A percentile compares a stretch with the other conserved stretches of the same genome.
These are phyloP conservation scores for Mus spretus DNA, from an alignment of 2,797 vertebrate species.

Conservation along the genomic window DNA sequence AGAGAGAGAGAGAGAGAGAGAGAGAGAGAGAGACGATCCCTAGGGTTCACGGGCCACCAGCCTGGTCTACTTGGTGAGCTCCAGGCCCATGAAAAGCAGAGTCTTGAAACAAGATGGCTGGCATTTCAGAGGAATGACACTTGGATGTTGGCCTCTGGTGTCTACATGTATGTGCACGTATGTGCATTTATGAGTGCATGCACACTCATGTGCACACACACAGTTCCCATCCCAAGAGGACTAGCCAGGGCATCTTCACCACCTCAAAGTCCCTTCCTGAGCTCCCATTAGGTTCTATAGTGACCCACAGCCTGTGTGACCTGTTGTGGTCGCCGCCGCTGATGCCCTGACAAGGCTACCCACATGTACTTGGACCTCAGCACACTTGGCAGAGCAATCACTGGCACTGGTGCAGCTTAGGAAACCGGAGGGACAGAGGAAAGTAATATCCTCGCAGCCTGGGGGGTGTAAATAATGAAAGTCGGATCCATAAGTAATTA, in stretches of 20 bases:
- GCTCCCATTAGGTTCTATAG: background rate
- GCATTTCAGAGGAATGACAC: background rate
- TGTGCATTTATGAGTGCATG: background rate
- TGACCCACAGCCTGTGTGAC: background rate
- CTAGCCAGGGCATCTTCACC: background rate
- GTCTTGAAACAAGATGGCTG: background rate
- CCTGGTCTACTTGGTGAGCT: background rate
- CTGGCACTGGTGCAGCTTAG: slow-evolving; percentile 33
- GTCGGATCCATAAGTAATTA: slow-evolving; percentile 88
- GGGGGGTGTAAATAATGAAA: slow-evolving; percentile 80
- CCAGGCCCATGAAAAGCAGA: background rate
- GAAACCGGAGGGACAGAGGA: slow-evolving; percentile 34
- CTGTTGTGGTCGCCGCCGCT: accelerated
- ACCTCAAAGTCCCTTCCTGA: background rate
- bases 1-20: too few species aligned
- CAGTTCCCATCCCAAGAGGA: background rate
- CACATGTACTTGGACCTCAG: accelerated
- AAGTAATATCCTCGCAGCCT: slow-evolving; percentile 64
- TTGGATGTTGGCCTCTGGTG: background rate
- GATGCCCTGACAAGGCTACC: background rate
- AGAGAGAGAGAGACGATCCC: background rate
- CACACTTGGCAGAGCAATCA: accelerated
- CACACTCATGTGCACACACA: background rate
- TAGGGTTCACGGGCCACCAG: background rate
- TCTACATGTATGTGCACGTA: background rate